phyloP scores from a whole-genome alignment of 2,113 vertebrate genomes.

The Misgurnus mizolepis region DNA sequence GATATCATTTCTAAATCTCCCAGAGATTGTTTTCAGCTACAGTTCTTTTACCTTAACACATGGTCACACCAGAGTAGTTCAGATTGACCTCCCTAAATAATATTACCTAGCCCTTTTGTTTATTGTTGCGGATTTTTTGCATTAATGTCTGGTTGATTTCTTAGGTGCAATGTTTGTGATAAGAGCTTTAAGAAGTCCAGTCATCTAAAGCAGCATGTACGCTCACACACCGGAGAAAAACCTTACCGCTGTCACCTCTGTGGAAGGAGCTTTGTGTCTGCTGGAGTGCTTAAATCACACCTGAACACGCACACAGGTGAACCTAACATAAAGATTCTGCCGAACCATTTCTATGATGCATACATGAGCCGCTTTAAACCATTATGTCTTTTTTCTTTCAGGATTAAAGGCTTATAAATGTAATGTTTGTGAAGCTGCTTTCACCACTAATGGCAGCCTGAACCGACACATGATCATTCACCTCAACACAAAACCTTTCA shows the following conservation, averaged over 20 bases:
- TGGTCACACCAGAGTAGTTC: too few species aligned
- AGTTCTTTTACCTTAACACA: too few species aligned
- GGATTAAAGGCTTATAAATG: slow-evolving; percentile 96
- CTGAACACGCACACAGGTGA: slow-evolving; percentile 96
- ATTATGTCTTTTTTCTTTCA: slow-evolving; percentile 52
- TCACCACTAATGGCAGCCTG: slow-evolving; percentile 97
- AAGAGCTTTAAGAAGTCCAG: slow-evolving; percentile 98
- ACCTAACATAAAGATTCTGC: too few species aligned
- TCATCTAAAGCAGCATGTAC: slow-evolving; percentile 94
- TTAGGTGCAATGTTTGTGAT: slow-evolving; percentile 89
- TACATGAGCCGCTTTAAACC: background rate
- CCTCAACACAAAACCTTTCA: slow-evolving; percentile 87
- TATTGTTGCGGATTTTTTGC: background rate
- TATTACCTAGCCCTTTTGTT: too few species aligned
- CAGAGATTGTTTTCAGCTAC: too few species aligned
- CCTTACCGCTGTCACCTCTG: slow-evolving; percentile 92
- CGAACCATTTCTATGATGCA: background rate
- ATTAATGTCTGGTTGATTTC: background rate
- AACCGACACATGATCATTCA: slow-evolving; percentile 95
- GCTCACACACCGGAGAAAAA: slow-evolving; percentile 97
- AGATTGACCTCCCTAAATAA: too few species aligned
- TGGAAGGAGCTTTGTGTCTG: slow-evolving; percentile 91
- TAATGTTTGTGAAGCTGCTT: slow-evolving; percentile 85
- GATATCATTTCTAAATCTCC: too few species aligned
- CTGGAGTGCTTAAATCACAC: slow-evolving; percentile 94